These are phyloP conservation scores for Coelopa pilipes DNA, from an alignment of 2,888 invertebrate species.

Conservation along the genomic window DNA sequence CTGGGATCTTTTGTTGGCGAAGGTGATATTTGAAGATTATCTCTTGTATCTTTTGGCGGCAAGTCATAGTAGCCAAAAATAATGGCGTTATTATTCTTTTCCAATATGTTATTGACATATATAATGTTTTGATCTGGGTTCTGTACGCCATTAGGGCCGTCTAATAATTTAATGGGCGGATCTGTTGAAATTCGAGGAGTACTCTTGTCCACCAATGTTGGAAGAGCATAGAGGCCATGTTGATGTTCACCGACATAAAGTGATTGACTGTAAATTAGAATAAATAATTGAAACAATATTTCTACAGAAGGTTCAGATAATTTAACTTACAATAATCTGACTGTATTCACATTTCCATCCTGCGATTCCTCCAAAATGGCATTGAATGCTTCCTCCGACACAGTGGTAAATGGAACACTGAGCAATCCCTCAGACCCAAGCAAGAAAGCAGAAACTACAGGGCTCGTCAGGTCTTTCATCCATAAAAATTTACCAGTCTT, in stretches of 20 bases:
- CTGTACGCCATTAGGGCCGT: constrained; percentile 73
- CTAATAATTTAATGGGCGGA: constrained; percentile 78
- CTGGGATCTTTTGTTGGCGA: constrained; percentile 53
- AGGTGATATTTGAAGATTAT: constrained; percentile 60
- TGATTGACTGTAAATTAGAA: constrained; percentile 75
- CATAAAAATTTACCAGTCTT: constrained; percentile 84
- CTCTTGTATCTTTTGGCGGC: constrained; percentile 70
- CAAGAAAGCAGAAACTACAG: constrained; percentile 89
- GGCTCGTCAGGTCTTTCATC: constrained; percentile 88
- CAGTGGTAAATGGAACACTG: constrained; percentile 87
- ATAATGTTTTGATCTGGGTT: constrained; percentile 63
- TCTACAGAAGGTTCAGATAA: not conserved
- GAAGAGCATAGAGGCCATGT: constrained; percentile 89
- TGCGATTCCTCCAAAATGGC: constrained; percentile 74
- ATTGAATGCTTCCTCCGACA: constrained; percentile 86
- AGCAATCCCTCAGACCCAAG: constrained; percentile 81
- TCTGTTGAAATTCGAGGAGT: constrained; percentile 83
- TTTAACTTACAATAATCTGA: constrained; percentile 71
- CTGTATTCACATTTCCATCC: constrained; percentile 72
- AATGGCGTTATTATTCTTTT: constrained; percentile 60
- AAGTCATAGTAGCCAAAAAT: constrained; percentile 77
- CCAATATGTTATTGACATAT: constrained; percentile 68
- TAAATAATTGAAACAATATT: constrained; percentile 5
- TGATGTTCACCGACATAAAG: constrained; percentile 91
- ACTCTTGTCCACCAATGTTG: constrained; percentile 90